phyloP scores from a whole-genome alignment of 2,113 vertebrate genomes.

The Sander lucioperca region DNA sequence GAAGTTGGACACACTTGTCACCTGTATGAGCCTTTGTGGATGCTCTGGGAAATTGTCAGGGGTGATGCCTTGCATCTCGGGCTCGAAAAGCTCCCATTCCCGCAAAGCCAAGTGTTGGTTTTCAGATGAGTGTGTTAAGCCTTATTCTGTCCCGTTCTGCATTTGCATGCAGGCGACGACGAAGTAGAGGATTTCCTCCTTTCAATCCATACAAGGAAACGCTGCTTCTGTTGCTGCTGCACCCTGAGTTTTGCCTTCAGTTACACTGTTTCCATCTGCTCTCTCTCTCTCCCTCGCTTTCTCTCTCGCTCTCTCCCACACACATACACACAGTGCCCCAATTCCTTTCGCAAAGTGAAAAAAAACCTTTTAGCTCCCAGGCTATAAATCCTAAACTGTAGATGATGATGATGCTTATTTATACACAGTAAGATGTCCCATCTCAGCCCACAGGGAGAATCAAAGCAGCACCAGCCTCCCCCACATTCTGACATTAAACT shows the following conservation, averaged over 20 bases:
- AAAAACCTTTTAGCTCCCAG: slow-evolving; percentile 44
- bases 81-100: neutral
- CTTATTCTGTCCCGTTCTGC: slow-evolving; percentile 21
- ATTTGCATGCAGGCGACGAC: slow-evolving; percentile 56
- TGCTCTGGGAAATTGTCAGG: slow-evolving; percentile 16
- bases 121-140: slow-evolving; percentile 20
- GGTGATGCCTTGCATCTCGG: neutral
- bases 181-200: slow-evolving; percentile 41
- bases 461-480: slow-evolving; percentile 15
- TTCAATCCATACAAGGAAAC: slow-evolving; percentile 28
- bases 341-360: slow-evolving; percentile 54
- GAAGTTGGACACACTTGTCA: slow-evolving; percentile 62
- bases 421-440: slow-evolving; percentile 44
- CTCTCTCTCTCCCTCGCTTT: slow-evolving; percentile 5
- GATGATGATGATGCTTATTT: slow-evolving; percentile 55
- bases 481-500: slow-evolving; percentile 29
- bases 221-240: slow-evolving; percentile 50
- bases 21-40: slow-evolving; percentile 59
- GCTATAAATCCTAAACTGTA: slow-evolving; percentile 53
- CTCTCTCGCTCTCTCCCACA: neutral
- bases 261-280: slow-evolving; percentile 46
- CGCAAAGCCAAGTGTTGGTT: slow-evolving; percentile 33
- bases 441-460: slow-evolving; percentile 27
- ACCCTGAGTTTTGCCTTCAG: slow-evolving; percentile 54
- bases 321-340: slow-evolving; percentile 43